A percentile compares a stretch with the other conserved stretches of the same genome.
These are phyloP conservation scores for Agrotis exclamationis DNA, from an alignment of 2,888 invertebrate species.

Conservation along the genomic window DNA sequence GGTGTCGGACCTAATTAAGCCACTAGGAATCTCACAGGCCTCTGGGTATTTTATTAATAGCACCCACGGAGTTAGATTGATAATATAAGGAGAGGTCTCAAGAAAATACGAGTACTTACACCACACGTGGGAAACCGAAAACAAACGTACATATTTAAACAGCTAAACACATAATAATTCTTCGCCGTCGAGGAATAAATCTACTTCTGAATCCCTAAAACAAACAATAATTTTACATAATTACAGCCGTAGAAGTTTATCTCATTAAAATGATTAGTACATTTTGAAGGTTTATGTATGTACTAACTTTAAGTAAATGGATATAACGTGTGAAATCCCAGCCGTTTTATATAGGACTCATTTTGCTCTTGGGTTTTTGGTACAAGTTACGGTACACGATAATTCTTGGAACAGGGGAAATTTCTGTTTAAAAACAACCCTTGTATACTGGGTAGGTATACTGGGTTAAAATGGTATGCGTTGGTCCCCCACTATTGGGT, in stretches of 20 bases:
- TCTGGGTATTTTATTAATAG: no score
- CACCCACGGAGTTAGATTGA: no score
- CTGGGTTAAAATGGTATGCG: background rate
- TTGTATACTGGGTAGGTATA: constrained; percentile 16
- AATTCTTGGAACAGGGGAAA: constrained; percentile 20
- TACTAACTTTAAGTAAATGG: constrained; percentile 8
- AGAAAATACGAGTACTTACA: no score
- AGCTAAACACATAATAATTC: no score
- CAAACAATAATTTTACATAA: constrained; percentile 6
- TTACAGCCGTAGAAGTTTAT: background rate
- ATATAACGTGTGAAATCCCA: constrained; percentile 19
- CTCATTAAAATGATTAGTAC: constrained; percentile 34
- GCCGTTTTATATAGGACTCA: constrained; percentile 22
- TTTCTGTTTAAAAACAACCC: constrained; percentile 5
- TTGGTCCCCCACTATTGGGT: background rate
- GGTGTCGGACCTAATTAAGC: no score
- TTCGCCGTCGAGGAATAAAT: background rate
- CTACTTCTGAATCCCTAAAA: background rate
- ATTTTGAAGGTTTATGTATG: constrained; percentile 24
- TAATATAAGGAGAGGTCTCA: no score
- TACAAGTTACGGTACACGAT: constrained; percentile 26
- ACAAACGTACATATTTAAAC: no score
- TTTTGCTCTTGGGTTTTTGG: constrained; percentile 23
- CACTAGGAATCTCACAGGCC: no score
- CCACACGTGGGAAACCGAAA: no score